Evolutionary conservation across 2,113 vertebrate genomes (phyloP), one percentile per base, ranked within the genome.

Genomic region (Podocnemis expansa): DNA sequence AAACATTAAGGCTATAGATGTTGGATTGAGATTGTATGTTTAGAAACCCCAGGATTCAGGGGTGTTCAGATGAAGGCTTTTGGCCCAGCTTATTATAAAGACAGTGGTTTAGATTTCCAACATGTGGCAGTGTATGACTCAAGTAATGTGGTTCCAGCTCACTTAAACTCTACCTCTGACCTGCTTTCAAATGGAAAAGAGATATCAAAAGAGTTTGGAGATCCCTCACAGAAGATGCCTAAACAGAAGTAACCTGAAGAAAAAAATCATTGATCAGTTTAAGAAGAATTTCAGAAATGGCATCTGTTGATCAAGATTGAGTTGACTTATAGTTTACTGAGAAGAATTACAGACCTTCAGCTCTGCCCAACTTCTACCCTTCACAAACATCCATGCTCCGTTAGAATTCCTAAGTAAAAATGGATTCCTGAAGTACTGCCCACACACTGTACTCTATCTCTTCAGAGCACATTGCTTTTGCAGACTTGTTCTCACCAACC

Each of bases 41-140:
- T 38, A 86, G 58, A 89, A 94, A 75, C 89, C 81, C 85, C 81
- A 45, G 73, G 55, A 43, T 84, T 95, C 22, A 78, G 54, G 87
- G 22, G 4, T 87, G 29, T 80, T 34, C 56, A 89, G 31, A 88
- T 47, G 31, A 38, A 51, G 81, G 31, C 82, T 38, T 84, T 56
- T 67, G 6, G 1, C 49, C 87, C 43, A 56, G 38, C 5, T 52
- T 78, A 52, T 56, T 87, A 70, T 41, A 84, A 29, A 85, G 34
- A 67, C 0, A 83, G 14, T 10, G 55, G n/a, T 24, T 93, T 78
- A 83, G 43, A 89, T 79, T 38, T 87, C 60, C 13, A 31, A 54
- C 88, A 34, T 8, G n/a, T 49, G 94, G 58, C 27, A 90, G 11
- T 67, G 47, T 45, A 75, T 67, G 31, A 75, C 41, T 41, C 56